Evolutionary conservation across 2,797 vertebrate genomes (phyloP).

Genomic region (Ptychadena robeensis): DNA sequence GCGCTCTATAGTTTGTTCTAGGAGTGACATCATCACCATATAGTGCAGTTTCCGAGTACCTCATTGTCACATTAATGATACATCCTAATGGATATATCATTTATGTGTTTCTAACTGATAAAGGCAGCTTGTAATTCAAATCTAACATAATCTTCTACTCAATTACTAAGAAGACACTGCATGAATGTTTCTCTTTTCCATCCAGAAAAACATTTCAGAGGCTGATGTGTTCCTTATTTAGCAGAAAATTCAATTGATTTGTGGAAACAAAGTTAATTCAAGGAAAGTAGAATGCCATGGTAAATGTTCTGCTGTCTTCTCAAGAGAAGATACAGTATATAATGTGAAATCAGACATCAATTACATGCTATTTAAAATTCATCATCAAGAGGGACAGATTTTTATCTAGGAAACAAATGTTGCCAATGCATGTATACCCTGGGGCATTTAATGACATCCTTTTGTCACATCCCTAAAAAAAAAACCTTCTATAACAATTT

Average conservation of each 20-base stretch:
- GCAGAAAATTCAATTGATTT: constrained; percentile 59
- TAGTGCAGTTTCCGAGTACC: not conserved
- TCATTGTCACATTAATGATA: constrained; percentile 5
- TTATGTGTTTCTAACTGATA: constrained; percentile 1
- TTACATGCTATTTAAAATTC: constrained; percentile 55
- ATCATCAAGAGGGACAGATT: constrained; percentile 2
- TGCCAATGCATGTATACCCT: not conserved
- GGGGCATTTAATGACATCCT: not conserved
- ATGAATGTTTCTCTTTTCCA: constrained; percentile 27
- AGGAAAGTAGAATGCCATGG: constrained; percentile 54
- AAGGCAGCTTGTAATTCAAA: constrained; percentile 23
- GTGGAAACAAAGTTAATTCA: constrained; percentile 57
- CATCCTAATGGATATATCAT: constrained; percentile 18
- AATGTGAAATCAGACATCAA: not conserved
- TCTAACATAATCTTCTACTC: constrained; percentile 29
- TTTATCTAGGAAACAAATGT: constrained; percentile 32
- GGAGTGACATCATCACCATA: no score
- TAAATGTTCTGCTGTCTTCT: constrained; percentile 54
- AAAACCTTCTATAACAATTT: constrained; percentile 13
- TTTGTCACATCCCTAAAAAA: constrained; percentile 1
- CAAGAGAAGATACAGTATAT: constrained; percentile 45
- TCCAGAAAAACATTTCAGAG: constrained; percentile 36
- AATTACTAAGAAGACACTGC: constrained; percentile 31
- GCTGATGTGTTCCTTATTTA: constrained; percentile 51
- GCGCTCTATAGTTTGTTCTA: no score